Conservation (phyloP, 53 echinoderm and acorn worm genomes). For the Glandiceps talaboti region DNA sequence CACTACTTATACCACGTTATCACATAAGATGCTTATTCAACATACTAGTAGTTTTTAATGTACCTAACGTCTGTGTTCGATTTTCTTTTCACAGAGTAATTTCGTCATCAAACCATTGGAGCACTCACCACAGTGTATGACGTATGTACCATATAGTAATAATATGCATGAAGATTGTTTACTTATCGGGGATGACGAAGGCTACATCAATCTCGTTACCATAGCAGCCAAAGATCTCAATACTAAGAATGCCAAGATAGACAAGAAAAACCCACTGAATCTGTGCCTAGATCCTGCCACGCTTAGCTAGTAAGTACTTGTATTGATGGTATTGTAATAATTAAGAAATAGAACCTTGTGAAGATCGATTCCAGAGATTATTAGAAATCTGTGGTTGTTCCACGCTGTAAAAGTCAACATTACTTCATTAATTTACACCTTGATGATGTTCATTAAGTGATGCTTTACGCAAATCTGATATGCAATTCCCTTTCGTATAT, state of each 20-base stretch:
- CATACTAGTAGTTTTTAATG: too few species aligned
- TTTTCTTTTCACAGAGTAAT: slow-evolving; percentile 29
- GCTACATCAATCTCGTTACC: slow-evolving; percentile 65
- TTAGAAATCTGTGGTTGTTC: too few species aligned
- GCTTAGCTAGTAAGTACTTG: slow-evolving; percentile 63
- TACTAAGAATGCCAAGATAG: slow-evolving; percentile 86
- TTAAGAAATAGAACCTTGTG: too few species aligned
- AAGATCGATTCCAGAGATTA: too few species aligned
- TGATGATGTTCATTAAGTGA: too few species aligned
- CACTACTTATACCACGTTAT: too few species aligned
- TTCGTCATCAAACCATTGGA: slow-evolving; percentile 93
- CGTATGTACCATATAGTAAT: slow-evolving; percentile 64
- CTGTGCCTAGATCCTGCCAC: slow-evolving; percentile 65
- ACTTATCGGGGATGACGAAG: slow-evolving; percentile 78
- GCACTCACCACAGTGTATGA: slow-evolving; percentile 88
- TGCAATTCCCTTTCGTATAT: too few species aligned
- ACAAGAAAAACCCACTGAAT: slow-evolving; percentile 59
- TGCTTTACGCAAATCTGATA: too few species aligned
- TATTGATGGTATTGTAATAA: background rate
- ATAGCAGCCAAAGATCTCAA: slow-evolving; percentile 91
- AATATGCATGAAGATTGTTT: slow-evolving; percentile 84
- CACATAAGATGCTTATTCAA: too few species aligned
- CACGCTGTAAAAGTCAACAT: too few species aligned
- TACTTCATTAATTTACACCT: too few species aligned
- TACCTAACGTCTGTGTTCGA: too few species aligned